Conservation (phyloP, 2,113 vertebrate species). For the Chitala chitala region DNA sequence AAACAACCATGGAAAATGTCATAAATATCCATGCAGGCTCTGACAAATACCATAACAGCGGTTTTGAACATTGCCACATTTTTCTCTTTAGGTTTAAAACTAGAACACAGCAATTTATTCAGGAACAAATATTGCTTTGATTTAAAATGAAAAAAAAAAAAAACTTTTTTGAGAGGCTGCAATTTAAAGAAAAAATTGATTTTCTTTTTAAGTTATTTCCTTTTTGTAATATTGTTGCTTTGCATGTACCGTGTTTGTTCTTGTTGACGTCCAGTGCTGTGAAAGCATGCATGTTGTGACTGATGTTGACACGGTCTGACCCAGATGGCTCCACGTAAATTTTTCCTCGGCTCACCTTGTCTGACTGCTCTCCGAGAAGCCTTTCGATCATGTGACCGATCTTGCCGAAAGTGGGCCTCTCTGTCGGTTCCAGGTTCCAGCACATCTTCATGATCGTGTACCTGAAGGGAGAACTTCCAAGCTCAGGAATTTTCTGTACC, state of each 20-base stretch:
- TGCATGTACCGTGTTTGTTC: too few species aligned
- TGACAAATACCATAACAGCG: not conserved
- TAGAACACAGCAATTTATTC: not conserved
- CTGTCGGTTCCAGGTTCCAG: conserved; percentile 84
- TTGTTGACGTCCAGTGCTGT: too few species aligned
- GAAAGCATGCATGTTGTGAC: too few species aligned
- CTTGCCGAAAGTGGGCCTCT: conserved; percentile 80
- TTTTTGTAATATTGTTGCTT: too few species aligned
- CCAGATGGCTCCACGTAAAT: too few species aligned
- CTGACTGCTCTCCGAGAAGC: conserved; percentile 57
- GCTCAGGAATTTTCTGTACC: not conserved
- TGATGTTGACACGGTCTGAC: too few species aligned
- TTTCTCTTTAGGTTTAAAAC: not conserved
- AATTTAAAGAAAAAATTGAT: not conserved
- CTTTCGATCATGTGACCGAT: conserved; percentile 75
- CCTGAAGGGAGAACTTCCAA: conserved; percentile 50
- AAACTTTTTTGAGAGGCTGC: not conserved
- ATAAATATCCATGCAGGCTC: not conserved
- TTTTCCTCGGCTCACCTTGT: conserved; percentile 52
- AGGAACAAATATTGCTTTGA: too few species aligned
- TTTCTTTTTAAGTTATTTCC: not conserved
- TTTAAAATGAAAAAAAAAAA: too few species aligned
- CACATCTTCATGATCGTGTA: conserved; percentile 89
- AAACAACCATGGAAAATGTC: conserved; percentile 22
- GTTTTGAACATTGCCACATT: not conserved